Percentiles rank a stretch among this genome's conserved stretches.
Evolutionary conservation across 2,113 vertebrate genomes (phyloP).

Genomic region (Mobula birostris): DNA sequence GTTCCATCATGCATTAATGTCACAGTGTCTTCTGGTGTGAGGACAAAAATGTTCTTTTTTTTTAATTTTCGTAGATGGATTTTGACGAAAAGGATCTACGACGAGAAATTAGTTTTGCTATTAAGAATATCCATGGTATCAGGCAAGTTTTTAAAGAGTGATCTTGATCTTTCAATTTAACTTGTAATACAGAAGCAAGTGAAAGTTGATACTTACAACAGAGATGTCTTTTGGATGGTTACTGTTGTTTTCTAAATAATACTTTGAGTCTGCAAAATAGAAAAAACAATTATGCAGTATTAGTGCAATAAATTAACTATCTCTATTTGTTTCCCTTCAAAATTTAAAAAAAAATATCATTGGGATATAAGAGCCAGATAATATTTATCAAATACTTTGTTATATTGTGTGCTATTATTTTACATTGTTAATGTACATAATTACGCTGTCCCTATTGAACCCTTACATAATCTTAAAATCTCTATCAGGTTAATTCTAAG

Average conservation of each 20-base stretch:
- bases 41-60: background rate
- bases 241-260: background rate
- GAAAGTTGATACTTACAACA: background rate
- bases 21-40: background rate
- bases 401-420: background rate
- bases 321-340: background rate
- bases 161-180: background rate
- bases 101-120: slow-evolving; percentile 84
- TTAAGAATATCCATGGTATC: slow-evolving; percentile 86
- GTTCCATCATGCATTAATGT: background rate
- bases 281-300: background rate
- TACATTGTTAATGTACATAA: background rate
- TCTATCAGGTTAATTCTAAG: background rate
- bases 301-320: background rate
- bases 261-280: background rate
- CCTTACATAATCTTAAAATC: background rate
- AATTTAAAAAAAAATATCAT: background rate
- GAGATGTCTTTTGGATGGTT: background rate
- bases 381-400: background rate
- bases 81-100: slow-evolving; percentile 79
- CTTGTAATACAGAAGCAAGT: background rate
- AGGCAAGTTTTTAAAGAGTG: slow-evolving; percentile 55
- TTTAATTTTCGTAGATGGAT: slow-evolving; percentile 64
- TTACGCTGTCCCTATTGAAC: background rate
- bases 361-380: background rate